These are phyloP conservation scores for Cyprinodon diabolis DNA, from an alignment of 2,797 vertebrate species.

Conservation along the genomic window DNA sequence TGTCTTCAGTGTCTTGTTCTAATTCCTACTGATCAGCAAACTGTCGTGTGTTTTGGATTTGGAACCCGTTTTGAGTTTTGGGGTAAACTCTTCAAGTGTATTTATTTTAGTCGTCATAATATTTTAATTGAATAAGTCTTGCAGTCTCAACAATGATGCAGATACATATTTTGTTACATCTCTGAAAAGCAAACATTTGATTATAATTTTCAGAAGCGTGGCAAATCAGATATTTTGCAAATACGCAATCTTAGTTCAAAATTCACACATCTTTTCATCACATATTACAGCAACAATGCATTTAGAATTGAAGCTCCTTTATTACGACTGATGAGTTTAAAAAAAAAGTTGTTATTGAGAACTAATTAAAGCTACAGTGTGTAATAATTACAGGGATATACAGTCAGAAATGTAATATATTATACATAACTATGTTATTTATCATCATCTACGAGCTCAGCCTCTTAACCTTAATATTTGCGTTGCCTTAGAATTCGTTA, in stretches of 20 bases:
- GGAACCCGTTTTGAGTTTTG: not conserved
- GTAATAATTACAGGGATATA: too few species aligned
- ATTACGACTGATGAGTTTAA: not conserved
- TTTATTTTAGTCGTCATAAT: not conserved
- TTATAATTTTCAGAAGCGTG: not conserved
- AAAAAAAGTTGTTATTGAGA: not conserved
- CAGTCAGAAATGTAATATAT: too few species aligned
- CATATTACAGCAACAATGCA: not conserved
- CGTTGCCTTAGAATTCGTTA: too few species aligned
- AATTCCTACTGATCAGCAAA: constrained; percentile 1
- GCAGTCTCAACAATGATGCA: not conserved
- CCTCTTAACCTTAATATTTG: too few species aligned
- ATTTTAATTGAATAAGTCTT: not conserved
- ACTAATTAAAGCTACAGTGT: too few species aligned
- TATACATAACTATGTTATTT: too few species aligned
- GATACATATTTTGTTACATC: not conserved
- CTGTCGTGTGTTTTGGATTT: not conserved
- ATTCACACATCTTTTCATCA: not conserved
- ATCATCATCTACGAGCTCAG: too few species aligned
- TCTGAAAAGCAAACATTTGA: constrained; percentile 2
- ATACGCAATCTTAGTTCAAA: not conserved
- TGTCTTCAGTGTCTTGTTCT: constrained; percentile 10
- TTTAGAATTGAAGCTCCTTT: not conserved
- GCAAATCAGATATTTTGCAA: not conserved
- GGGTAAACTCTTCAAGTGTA: not conserved